A percentile compares a stretch with the other conserved stretches of the same genome.
Conservation (phyloP, 2,888 invertebrate species). For the Drosophila colorata region DNA sequence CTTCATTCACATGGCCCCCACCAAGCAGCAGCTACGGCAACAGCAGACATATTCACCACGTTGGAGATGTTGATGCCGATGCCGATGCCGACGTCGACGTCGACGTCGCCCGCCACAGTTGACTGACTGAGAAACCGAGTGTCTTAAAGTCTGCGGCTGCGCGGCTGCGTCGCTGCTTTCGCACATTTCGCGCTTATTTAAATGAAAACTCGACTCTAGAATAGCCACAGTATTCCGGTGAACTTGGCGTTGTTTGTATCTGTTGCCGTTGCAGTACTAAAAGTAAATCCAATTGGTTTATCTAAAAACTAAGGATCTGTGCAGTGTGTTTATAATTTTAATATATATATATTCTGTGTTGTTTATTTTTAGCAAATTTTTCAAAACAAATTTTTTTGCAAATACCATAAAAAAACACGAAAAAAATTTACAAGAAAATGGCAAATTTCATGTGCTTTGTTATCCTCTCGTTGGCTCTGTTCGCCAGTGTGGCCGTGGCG, state of each 20-base stretch:
- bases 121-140: conserved; percentile 70
- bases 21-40: conserved; percentile 28
- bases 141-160: conserved; percentile 41
- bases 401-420: conserved; percentile 24
- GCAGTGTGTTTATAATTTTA: conserved; percentile 34
- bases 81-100: conserved; percentile 13
- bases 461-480: conserved; percentile 80
- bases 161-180: conserved; percentile 48
- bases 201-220: conserved; percentile 84
- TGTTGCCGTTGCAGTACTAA: conserved; percentile 77
- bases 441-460: conserved; percentile 77
- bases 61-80: conserved; percentile 20
- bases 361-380: conserved; percentile 59
- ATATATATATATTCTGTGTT: conserved; percentile 27
- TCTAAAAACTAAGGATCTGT: conserved; percentile 13
- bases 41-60: conserved; percentile 43
- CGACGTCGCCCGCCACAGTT: conserved; percentile 61
- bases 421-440: conserved; percentile 66
- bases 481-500: conserved; percentile 78
- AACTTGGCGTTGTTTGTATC: conserved; percentile 83
- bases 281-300: conserved; percentile 57
- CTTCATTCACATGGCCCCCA: conserved; percentile 66
- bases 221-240: conserved; percentile 85
- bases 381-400: conserved; percentile 22
- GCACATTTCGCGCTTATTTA: conserved; percentile 83